phyloP scores from a whole-genome alignment of 1,140 invertebrate genomes.

The Bombus consobrinus region DNA sequence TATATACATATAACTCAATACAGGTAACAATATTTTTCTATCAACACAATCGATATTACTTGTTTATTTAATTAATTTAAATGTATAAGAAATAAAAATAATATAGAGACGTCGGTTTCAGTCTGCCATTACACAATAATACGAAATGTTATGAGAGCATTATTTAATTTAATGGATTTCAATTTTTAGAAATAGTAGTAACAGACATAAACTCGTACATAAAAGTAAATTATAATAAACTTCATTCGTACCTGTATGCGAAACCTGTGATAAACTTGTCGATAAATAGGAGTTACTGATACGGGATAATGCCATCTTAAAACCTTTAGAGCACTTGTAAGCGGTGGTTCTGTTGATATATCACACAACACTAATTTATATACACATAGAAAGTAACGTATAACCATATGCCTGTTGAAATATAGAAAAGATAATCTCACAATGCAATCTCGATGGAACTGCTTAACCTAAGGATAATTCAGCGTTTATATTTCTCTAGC shows the following conservation, averaged over 20 bases:
- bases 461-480: constrained; percentile 10
- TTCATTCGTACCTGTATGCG: constrained; percentile 52
- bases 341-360: not conserved
- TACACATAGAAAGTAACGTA: not conserved
- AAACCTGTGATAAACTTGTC: constrained; percentile 26
- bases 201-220: not conserved
- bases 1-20: not conserved
- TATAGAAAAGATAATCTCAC: not conserved
- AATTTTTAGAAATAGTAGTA: not conserved
- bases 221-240: constrained; percentile 5
- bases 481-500: not conserved
- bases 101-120: not conserved
- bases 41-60: not conserved
- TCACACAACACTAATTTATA: not conserved
- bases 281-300: constrained; percentile 24
- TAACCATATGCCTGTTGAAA: not conserved
- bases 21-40: not conserved
- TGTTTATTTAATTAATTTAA: not conserved
- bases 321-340: not conserved
- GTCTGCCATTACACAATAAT: not conserved
- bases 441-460: not conserved
- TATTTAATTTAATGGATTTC: not conserved
- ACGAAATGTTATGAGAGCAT: not conserved
- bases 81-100: not conserved
- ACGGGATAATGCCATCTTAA: constrained; percentile 55